A percentile compares a stretch with the other conserved stretches of the same genome.
Conservation (phyloP, 2,113 vertebrate species). For the Vireo altiloquus region DNA sequence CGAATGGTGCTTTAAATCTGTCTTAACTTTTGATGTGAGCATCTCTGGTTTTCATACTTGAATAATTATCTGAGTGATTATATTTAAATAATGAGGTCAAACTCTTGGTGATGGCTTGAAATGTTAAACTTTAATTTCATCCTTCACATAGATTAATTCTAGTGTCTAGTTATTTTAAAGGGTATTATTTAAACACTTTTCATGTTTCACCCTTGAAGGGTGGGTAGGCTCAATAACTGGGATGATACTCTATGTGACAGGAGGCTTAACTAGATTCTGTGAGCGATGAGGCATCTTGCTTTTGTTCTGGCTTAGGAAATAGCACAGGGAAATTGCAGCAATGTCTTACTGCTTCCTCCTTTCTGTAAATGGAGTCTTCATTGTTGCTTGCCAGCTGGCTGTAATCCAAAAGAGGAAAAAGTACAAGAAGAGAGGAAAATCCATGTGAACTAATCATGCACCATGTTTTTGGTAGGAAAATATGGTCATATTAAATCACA, state of each 20-base stretch:
- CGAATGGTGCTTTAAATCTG: background rate
- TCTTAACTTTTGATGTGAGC: background rate
- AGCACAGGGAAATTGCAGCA: background rate
- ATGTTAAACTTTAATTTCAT: background rate
- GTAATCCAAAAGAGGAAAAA: background rate
- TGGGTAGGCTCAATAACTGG: background rate
- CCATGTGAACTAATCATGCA: background rate
- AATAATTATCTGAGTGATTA: background rate
- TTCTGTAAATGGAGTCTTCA: background rate
- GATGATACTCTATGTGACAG: background rate
- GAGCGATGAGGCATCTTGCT: background rate
- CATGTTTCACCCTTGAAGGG: background rate
- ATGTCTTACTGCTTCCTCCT: background rate
- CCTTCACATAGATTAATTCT: background rate
- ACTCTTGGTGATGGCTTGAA: background rate
- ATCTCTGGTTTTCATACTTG: background rate
- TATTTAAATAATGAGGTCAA: background rate
- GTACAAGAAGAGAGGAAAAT: background rate
- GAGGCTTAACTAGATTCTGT: background rate
- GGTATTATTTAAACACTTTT: background rate
- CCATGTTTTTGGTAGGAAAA: constrained; percentile 2
- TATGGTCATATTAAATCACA: background rate
- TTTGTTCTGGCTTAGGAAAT: background rate
- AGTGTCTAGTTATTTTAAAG: background rate
- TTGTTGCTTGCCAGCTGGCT: background rate